Evolutionary conservation across 2,888 invertebrate species (phyloP).

Genomic region (Diaperis boleti): DNA sequence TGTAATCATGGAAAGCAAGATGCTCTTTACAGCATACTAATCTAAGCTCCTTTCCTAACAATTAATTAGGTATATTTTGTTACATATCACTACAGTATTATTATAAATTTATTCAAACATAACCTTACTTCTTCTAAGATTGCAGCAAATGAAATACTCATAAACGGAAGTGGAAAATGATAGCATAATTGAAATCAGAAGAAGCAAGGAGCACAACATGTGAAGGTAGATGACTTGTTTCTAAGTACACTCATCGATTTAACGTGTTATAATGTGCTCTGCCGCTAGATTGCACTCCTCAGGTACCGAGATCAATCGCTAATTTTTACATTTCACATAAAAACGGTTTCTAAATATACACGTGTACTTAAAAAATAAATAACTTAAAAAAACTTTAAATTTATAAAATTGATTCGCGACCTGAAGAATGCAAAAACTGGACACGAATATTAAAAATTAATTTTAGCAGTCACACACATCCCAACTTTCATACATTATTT

Average conservation of each 20-base stretch:
- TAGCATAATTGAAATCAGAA: conserved; percentile 42
- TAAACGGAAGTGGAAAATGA: conserved; percentile 43
- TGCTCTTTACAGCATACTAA: conserved; percentile 66
- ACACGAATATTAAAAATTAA: conserved; percentile 41
- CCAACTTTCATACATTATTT: conserved; percentile 58
- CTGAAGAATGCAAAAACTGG: conserved; percentile 40
- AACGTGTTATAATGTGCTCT: conserved; percentile 51
- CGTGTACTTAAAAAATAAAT: conserved; percentile 29
- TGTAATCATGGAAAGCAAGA: conserved; percentile 64
- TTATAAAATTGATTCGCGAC: conserved; percentile 8
- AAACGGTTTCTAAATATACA: conserved; percentile 9
- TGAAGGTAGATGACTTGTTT: conserved; percentile 50
- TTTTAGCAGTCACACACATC: conserved; percentile 39
- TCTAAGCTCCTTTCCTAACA: conserved; percentile 66
- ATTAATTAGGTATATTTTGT: conserved; percentile 62
- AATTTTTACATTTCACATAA: conserved; percentile 15
- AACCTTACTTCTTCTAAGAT: conserved; percentile 52
- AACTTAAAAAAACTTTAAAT: conserved; percentile 33
- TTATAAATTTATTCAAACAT: conserved; percentile 53
- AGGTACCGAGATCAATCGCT: conserved; percentile 18
- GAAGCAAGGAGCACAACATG: conserved; percentile 49
- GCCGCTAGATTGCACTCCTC: conserved; percentile 39
- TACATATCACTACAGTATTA: conserved; percentile 58
- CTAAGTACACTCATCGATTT: conserved; percentile 62
- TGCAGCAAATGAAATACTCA: conserved; percentile 48